Percentiles rank a stretch among this genome's conserved stretches.
phyloP scores from a whole-genome alignment of 64 coral and sea anemone species.

The Dendronephthya gigantea region DNA sequence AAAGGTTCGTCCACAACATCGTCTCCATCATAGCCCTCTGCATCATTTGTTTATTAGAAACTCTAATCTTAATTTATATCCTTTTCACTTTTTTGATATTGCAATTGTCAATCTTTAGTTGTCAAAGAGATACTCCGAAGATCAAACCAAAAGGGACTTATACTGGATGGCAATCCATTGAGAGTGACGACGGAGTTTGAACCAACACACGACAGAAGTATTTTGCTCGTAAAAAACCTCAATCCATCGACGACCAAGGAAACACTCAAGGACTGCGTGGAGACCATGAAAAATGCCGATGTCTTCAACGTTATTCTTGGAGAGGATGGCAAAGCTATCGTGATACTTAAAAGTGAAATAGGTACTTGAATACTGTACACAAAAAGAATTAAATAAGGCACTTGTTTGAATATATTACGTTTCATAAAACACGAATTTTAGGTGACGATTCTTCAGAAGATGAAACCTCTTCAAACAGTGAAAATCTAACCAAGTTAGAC shows the following conservation, averaged over 20 bases:
- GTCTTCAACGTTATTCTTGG: neutral
- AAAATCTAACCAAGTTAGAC: neutral
- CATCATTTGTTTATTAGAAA: too few relatives aligned
- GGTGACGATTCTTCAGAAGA: neutral
- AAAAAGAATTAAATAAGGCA: too few relatives aligned
- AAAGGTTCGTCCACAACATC: neutral
- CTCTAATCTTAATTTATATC: too few relatives aligned
- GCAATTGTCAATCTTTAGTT: neutral
- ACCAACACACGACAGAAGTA: neutral
- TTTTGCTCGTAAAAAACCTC: neutral
- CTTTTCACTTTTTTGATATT: too few relatives aligned
- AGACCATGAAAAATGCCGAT: neutral
- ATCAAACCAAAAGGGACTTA: neutral
- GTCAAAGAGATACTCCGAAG: neutral
- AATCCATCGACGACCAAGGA: neutral
- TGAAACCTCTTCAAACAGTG: neutral
- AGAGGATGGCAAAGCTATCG: neutral
- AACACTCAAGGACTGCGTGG: neutral
- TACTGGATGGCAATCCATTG: neutral
- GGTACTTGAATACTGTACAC: neutral
- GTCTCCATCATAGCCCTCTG: too few relatives aligned
- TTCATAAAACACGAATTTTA: too few relatives aligned
- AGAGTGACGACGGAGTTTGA: neutral
- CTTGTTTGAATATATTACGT: too few relatives aligned
- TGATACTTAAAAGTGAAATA: neutral